Conservation (phyloP, 23 tunicate species). For the Halocynthia aurantium region DNA sequence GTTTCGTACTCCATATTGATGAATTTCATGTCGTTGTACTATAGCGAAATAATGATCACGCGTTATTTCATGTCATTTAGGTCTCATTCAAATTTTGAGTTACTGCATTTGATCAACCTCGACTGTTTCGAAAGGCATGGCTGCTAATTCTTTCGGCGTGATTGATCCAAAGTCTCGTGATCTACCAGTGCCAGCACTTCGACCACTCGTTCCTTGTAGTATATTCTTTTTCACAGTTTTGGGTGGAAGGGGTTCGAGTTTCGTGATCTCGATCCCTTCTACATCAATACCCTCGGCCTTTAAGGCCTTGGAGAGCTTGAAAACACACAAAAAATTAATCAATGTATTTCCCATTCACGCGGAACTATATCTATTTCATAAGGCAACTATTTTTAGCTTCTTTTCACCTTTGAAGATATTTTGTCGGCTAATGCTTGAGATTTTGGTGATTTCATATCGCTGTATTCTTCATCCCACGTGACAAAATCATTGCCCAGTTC, state of each 20-base stretch:
- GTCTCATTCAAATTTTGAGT: neutral
- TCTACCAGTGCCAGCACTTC: neutral
- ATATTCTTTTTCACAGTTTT: neutral
- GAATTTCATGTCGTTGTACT: constrained; percentile 18
- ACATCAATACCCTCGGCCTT: constrained; percentile 10
- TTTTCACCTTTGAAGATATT: constrained; percentile 3
- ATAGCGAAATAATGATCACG: neutral
- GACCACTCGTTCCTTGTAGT: neutral
- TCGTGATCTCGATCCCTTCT: neutral
- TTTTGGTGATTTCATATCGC: constrained; percentile 12
- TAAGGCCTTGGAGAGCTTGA: neutral
- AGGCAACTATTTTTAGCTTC: neutral
- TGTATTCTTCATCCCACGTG: constrained; percentile 37
- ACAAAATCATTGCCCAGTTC: constrained; percentile 11
- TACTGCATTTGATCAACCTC: neutral
- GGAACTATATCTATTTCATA: neutral
- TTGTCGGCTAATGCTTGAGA: constrained; percentile 2
- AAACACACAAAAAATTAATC: neutral
- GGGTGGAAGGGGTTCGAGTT: neutral
- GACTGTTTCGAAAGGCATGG: neutral
- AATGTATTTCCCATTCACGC: neutral
- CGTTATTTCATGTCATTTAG: too few relatives aligned
- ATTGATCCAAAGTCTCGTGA: neutral
- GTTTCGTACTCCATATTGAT: constrained; percentile 12
- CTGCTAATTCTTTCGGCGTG: neutral